These are phyloP conservation scores for Drosophila quadrilineata DNA, from an alignment of 1,140 invertebrate species.

Conservation along the genomic window DNA sequence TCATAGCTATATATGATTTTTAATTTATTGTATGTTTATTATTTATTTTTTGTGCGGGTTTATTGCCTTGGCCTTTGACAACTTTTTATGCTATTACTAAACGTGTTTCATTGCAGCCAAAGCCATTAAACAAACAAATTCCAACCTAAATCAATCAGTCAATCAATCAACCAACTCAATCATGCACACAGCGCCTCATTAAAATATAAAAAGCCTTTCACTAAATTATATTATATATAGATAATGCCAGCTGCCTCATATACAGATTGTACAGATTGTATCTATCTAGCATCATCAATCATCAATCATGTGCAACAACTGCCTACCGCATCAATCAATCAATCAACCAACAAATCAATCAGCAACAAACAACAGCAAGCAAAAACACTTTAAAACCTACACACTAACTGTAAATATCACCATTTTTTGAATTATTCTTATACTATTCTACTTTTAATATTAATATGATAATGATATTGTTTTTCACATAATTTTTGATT, in stretches of 20 bases:
- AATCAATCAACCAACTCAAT: constrained; percentile 46
- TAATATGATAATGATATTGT: constrained; percentile 39
- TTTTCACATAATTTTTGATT: constrained; percentile 33
- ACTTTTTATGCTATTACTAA: constrained; percentile 51
- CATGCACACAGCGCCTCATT: constrained; percentile 60
- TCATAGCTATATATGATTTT: neutral
- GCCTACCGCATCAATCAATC: constrained; percentile 35
- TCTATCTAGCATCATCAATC: too few relatives aligned
- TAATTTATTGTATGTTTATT: neutral
- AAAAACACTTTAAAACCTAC: constrained; percentile 55
- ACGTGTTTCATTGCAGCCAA: constrained; percentile 71
- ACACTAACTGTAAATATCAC: constrained; percentile 81
- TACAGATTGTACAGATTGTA: too few relatives aligned
- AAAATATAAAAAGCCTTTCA: constrained; percentile 38
- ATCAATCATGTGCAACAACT: constrained; percentile 26
- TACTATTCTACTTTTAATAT: constrained; percentile 33
- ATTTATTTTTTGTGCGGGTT: constrained; percentile 24
- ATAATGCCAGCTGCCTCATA: constrained; percentile 22
- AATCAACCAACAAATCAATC: constrained; percentile 47
- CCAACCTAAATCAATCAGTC: constrained; percentile 30
- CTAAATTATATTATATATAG: constrained; percentile 17
- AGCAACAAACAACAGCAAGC: constrained; percentile 43
- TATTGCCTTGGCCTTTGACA: constrained; percentile 20
- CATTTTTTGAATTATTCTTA: constrained; percentile 39
- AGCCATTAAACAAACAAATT: constrained; percentile 34